Conservation (phyloP, 1,140 invertebrate genomes). For the Drosophila pachea region DNA sequence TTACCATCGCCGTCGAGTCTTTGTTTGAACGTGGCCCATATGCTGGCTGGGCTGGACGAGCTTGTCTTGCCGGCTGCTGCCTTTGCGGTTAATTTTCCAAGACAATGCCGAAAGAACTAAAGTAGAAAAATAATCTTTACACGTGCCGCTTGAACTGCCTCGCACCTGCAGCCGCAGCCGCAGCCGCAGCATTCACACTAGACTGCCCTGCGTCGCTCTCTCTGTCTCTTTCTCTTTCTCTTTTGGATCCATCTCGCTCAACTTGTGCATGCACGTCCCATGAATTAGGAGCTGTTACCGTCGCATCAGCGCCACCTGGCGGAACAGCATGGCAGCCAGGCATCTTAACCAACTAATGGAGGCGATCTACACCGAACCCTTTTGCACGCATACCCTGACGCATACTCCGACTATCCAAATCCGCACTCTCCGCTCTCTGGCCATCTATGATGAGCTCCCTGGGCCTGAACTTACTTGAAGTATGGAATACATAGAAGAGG, state of each 20-base stretch:
- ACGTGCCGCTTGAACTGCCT: conserved; percentile 65
- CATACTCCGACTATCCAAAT: background rate
- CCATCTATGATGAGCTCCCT: too few relatives aligned
- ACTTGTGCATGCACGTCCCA: conserved; percentile 51
- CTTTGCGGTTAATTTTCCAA: conserved; percentile 73
- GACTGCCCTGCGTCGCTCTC: background rate
- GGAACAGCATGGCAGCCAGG: conserved; percentile 40
- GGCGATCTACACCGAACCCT: conserved; percentile 25
- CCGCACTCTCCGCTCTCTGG: too few relatives aligned
- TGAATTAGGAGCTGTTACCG: conserved; percentile 65
- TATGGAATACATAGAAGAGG: too few relatives aligned
- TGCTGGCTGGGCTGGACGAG: conserved; percentile 18
- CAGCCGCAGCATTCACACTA: conserved; percentile 14
- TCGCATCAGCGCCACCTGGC: conserved; percentile 62
- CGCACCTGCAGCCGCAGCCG: conserved; percentile 41
- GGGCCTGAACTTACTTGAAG: too few relatives aligned
- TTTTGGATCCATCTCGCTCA: conserved; percentile 24
- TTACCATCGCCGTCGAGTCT: conserved; percentile 33
- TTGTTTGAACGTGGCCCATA: conserved; percentile 56
- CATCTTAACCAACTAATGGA: conserved; percentile 40
- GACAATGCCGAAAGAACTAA: conserved; percentile 64
- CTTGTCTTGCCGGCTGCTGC: conserved; percentile 47
- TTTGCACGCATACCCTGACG: conserved; percentile 6
- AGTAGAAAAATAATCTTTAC: conserved; percentile 70
- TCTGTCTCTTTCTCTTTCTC: conserved; percentile 2